phyloP scores from a whole-genome alignment of 2,113 vertebrate genomes.

The Jaculus jaculus region DNA sequence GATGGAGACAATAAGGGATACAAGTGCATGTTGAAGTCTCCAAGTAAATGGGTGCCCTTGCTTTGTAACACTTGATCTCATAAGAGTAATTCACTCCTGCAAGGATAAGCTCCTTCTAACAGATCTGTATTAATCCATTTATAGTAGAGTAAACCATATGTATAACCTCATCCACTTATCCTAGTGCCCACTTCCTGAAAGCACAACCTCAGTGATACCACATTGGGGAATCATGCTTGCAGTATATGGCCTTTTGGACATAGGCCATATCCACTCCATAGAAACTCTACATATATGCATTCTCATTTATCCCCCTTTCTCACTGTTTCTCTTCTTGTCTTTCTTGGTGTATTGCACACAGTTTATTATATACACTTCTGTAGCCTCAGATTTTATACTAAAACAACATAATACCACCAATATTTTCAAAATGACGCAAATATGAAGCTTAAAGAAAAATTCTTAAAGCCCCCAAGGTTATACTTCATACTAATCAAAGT shows the following conservation, averaged over 20 bases:
- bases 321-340: background rate
- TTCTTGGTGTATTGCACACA: background rate
- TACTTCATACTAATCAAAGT: slow-evolving; percentile 65
- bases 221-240: background rate
- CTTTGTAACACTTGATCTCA: too few relatives aligned
- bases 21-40: too few relatives aligned
- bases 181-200: background rate
- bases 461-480: slow-evolving; percentile 17
- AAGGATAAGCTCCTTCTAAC: background rate
- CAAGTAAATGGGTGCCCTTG: background rate
- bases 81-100: background rate
- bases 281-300: background rate
- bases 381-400: slow-evolving; percentile 51
- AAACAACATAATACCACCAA: slow-evolving; percentile 48
- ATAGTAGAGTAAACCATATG: background rate
- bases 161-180: background rate
- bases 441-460: background rate
- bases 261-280: background rate
- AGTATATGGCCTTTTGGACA: background rate
- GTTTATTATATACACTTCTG: background rate
- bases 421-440: slow-evolving; percentile 34
- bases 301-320: too few relatives aligned
- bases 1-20: background rate
- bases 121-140: background rate
- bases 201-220: too few relatives aligned